Percentiles rank a stretch among this genome's conserved stretches.
Evolutionary conservation across 2,113 vertebrate species (phyloP).

Genomic region (Paedocypris sp.): DNA sequence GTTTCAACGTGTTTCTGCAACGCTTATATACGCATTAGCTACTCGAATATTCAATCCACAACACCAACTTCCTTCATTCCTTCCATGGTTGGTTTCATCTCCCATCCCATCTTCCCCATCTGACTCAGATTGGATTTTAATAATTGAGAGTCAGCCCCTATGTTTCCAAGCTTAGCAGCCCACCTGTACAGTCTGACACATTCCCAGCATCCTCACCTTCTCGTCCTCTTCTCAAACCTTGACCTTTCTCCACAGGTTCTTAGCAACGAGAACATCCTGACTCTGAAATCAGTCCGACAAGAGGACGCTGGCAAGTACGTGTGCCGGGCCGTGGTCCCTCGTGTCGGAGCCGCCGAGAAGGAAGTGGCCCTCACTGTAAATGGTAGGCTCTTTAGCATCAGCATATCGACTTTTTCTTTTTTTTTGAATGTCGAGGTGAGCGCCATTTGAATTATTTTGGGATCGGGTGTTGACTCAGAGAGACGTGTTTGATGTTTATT

Average conservation of each 20-base stretch:
- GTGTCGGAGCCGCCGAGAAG: slow-evolving; percentile 85
- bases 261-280: slow-evolving; percentile 91
- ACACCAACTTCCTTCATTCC: slow-evolving; percentile 30
- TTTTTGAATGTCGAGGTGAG: neutral
- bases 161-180: slow-evolving; percentile 47
- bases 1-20: too few relatives aligned
- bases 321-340: slow-evolving; percentile 86
- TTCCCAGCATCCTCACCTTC: neutral
- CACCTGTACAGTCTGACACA: slow-evolving; percentile 19
- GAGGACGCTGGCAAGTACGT: slow-evolving; percentile 96
- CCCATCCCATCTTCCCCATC: slow-evolving; percentile 39
- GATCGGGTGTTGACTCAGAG: neutral
- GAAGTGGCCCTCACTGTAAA: slow-evolving; percentile 94
- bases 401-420: too few relatives aligned
- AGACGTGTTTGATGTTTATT: slow-evolving; percentile 9
- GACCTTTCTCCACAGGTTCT: slow-evolving; percentile 69
- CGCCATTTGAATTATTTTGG: neutral
- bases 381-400: too few relatives aligned
- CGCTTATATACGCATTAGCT: too few relatives aligned
- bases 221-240: slow-evolving; percentile 26
- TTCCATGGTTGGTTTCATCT: slow-evolving; percentile 38
- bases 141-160: slow-evolving; percentile 58
- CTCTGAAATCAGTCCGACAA: slow-evolving; percentile 82
- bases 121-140: slow-evolving; percentile 67
- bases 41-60: too few relatives aligned